phyloP scores from a whole-genome alignment of 2,797 vertebrate species.

The Micropoecilia bifurca region DNA sequence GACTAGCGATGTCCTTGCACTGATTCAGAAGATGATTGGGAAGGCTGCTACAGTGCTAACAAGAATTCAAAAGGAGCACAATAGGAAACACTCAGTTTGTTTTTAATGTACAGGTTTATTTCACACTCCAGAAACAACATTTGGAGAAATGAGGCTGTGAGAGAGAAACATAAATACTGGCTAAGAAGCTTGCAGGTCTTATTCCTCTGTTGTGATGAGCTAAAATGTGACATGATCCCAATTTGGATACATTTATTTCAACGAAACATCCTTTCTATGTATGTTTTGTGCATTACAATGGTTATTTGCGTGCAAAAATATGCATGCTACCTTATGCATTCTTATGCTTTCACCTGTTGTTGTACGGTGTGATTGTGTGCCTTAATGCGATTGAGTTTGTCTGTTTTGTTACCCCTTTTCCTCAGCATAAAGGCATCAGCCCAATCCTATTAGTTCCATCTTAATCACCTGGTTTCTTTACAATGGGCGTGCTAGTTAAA shows the following conservation, averaged over 20 bases:
- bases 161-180: not conserved
- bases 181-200: not conserved
- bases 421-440: slow-evolving; percentile 24
- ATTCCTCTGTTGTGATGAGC: not conserved
- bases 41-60: not conserved
- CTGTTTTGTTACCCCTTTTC: slow-evolving; percentile 4
- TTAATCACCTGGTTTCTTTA: slow-evolving; percentile 59
- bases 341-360: not conserved
- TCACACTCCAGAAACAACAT: slow-evolving; percentile 4
- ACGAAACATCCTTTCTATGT: rapidly evolving
- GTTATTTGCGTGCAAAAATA: not conserved
- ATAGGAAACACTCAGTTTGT: not conserved
- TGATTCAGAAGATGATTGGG: not conserved
- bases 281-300: not conserved
- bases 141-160: not conserved
- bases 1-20: not conserved
- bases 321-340: not conserved
- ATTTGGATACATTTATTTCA: not conserved
- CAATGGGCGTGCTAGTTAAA: slow-evolving; percentile 34
- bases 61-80: not conserved
- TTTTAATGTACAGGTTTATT: slow-evolving; percentile 4
- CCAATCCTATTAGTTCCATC: slow-evolving; percentile 59
- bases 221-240: not conserved
- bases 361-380: not conserved
- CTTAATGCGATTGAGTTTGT: not conserved